Conservation (phyloP, 2,797 vertebrate genomes). For the Threskiornis aethiopicus region DNA sequence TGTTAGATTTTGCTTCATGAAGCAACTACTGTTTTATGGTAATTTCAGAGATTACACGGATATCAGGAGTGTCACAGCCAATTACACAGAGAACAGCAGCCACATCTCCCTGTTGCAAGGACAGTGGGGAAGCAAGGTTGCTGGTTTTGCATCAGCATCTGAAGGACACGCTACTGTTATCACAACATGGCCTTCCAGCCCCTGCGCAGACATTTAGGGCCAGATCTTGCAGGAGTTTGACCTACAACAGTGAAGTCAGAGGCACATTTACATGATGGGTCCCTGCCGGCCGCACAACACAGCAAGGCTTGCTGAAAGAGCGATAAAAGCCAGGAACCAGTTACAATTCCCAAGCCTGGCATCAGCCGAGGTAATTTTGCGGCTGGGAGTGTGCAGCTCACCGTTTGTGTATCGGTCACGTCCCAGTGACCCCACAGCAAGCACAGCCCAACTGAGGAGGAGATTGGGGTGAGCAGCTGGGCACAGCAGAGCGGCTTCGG, state of each 20-base stretch:
- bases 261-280: not conserved
- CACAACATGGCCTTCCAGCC: not conserved
- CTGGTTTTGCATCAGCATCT: not conserved
- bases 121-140: not conserved
- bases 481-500: accelerated
- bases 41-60: slow-evolving; percentile 7
- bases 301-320: not conserved
- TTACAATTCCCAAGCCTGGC: not conserved
- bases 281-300: not conserved
- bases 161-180: not conserved
- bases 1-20: not conserved
- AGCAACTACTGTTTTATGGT: not conserved
- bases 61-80: not conserved
- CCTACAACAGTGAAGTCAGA: not conserved
- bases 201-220: not conserved
- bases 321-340: not conserved
- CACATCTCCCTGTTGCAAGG: not conserved
- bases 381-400: not conserved
- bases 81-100: slow-evolving; percentile 16
- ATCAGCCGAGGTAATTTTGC: not conserved
- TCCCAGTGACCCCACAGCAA: not conserved
- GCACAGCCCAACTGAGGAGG: not conserved
- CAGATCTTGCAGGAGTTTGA: not conserved
- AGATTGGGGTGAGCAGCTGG: accelerated
- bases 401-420: accelerated